Conservation (phyloP, 2,113 vertebrate species). For the Uria aalge region DNA sequence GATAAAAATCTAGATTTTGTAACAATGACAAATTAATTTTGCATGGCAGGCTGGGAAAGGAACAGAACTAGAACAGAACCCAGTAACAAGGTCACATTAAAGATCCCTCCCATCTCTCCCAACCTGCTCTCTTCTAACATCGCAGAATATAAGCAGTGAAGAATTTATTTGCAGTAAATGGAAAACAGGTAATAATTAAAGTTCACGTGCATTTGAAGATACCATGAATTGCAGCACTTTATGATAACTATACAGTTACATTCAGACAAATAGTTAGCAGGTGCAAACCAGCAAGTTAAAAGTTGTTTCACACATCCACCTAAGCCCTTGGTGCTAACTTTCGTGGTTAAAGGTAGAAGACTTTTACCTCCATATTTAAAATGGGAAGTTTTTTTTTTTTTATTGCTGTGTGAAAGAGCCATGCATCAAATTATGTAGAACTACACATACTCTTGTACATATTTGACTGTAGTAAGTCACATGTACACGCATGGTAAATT, state of each 20-base stretch:
- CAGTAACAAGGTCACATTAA: neutral
- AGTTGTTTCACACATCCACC: neutral
- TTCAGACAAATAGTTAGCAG: neutral
- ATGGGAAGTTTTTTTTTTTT: neutral
- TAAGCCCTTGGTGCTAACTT: neutral
- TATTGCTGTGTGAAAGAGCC: neutral
- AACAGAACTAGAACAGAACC: neutral
- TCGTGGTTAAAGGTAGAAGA: neutral
- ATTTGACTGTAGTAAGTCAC: neutral
- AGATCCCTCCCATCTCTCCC: neutral
- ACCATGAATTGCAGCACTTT: neutral
- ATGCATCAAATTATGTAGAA: neutral
- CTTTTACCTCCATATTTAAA: neutral
- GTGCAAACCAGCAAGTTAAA: neutral
- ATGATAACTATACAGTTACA: neutral
- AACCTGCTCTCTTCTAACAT: neutral
- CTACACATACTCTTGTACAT: neutral
- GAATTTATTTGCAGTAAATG: neutral
- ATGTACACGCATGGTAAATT: neutral
- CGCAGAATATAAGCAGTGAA: neutral
- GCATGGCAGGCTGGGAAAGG: neutral
- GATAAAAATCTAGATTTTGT: constrained; percentile 19
- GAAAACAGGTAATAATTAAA: neutral
- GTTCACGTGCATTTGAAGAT: neutral
- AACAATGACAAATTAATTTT: neutral